Base-by-base conservation (phyloP, 2,113 vertebrate genomes). In the Indri indri region DNA sequence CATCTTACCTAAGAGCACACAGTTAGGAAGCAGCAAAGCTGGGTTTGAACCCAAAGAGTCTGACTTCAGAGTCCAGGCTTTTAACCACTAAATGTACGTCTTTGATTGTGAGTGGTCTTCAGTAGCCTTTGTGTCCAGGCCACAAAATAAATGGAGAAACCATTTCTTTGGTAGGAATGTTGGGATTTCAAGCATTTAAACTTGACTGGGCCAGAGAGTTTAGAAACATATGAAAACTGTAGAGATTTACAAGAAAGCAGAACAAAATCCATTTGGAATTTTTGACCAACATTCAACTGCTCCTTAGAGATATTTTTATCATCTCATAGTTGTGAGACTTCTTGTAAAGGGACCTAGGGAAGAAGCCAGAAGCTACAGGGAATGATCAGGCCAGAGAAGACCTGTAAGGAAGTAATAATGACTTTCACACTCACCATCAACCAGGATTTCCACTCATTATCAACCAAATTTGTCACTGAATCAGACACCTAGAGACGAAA, bases 231-330 rank as follows among this genome's bases (percentile, higher is more conserved):
- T 42, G 85, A 97, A 96, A 91, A 94, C 82, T 86, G 23, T 16
- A 54, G 80, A 96, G 95, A 91, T 86, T 97, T 96, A 96, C 2
- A 94, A 97, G 93, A 97, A 96, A 97, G 82, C 32, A 61, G 84
- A 96, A 87, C 68, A 96, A 94, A 96, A 87, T 68, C 88, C 77
- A 95, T 40, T 95, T 96, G 89, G 91, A 97, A 95, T 96, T 95
- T 97, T 96, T 96, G 95, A 96, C 95, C 87, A 80, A 80, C 30
- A 70, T 83, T 79, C 85, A 95, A 70, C 71, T 89, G 50, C 52
- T 96, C 94, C 91, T 91, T 68, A 42, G 96, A 89, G 95, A 94
- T 57, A 37, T 94, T 95, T 97, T 93, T 96, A 97, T 97, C 57
- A 89, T 93, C 81, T 95, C 80, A 3, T 80, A 91, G 86, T 71